Conservation (phyloP, 2,113 vertebrate species). For the Empidonax traillii region DNA sequence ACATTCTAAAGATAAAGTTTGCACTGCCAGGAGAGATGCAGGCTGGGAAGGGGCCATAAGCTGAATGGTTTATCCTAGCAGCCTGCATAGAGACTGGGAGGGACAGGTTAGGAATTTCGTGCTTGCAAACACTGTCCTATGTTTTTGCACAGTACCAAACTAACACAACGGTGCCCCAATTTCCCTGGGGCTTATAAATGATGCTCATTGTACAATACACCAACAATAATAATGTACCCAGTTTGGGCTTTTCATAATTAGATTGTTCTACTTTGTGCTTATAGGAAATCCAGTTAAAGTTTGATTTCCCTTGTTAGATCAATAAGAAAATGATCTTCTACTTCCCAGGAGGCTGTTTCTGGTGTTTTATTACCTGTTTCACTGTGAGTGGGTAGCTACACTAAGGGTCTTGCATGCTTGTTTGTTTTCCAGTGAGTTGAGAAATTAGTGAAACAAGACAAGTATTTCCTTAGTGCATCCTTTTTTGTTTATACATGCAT, state of each 20-base stretch:
- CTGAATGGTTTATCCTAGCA: neutral
- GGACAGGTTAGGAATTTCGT: neutral
- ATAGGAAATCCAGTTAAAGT: conserved; percentile 44
- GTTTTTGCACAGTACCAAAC: neutral
- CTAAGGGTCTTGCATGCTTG: neutral
- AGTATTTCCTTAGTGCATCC: neutral
- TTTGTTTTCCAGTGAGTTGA: conserved; percentile 11
- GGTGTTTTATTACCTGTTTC: neutral
- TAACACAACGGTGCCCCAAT: neutral
- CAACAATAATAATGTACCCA: neutral
- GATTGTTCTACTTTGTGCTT: conserved; percentile 39
- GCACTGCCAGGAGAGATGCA: neutral
- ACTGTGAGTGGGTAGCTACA: neutral
- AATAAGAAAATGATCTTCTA: conserved; percentile 51
- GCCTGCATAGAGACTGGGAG: neutral
- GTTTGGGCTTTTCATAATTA: conserved; percentile 31
- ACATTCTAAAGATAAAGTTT: neutral
- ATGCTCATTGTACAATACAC: neutral
- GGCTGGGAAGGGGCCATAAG: neutral
- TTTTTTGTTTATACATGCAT: neutral
- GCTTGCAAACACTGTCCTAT: neutral
- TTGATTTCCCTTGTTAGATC: conserved; percentile 57
- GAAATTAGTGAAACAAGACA: conserved; percentile 1
- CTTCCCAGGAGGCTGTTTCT: conserved; percentile 35
- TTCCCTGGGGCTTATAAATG: neutral